phyloP scores from a whole-genome alignment of 1,140 invertebrate genomes.

The Halotydeus destructor region DNA sequence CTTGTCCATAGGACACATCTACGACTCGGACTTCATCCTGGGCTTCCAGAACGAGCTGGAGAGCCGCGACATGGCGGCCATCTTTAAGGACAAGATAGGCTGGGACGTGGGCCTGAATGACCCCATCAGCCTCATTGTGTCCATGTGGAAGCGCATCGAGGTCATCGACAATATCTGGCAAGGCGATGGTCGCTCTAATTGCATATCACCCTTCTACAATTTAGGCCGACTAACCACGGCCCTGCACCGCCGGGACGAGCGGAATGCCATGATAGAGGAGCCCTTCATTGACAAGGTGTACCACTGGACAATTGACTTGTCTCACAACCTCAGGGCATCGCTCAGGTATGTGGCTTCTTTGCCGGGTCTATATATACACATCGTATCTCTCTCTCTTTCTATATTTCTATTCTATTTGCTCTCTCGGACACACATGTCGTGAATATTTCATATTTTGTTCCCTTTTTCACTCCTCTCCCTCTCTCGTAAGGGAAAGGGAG shows the following conservation, averaged over 20 bases:
- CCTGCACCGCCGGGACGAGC: conserved; percentile 5
- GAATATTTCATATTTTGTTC: neutral
- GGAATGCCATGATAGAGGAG: conserved; percentile 4
- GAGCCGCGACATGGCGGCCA: neutral
- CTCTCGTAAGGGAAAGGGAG: too few species aligned
- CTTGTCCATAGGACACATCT: conserved; percentile 12
- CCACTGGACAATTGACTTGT: conserved; percentile 19
- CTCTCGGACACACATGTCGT: neutral
- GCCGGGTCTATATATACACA: too few species aligned
- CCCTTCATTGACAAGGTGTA: conserved; percentile 16
- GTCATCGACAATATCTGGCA: conserved; percentile 17
- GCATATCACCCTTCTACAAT: conserved; percentile 16
- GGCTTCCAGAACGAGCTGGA: conserved; percentile 13
- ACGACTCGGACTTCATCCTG: conserved; percentile 14
- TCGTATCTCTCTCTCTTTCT: neutral
- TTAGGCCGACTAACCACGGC: conserved; percentile 6
- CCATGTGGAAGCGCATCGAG: conserved; percentile 14
- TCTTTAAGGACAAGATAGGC: conserved; percentile 12
- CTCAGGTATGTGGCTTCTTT: conserved; percentile 12
- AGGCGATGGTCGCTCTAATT: conserved; percentile 20
- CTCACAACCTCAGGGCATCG: conserved; percentile 12
- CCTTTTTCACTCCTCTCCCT: neutral
- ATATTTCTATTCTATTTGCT: neutral
- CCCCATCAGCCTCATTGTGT: conserved; percentile 8
- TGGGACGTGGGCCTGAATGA: conserved; percentile 17